Percentiles rank a stretch among this genome's conserved stretches.
Evolutionary conservation across 2,113 vertebrate species (phyloP).

Genomic region (Gymnocephalus cernua): DNA sequence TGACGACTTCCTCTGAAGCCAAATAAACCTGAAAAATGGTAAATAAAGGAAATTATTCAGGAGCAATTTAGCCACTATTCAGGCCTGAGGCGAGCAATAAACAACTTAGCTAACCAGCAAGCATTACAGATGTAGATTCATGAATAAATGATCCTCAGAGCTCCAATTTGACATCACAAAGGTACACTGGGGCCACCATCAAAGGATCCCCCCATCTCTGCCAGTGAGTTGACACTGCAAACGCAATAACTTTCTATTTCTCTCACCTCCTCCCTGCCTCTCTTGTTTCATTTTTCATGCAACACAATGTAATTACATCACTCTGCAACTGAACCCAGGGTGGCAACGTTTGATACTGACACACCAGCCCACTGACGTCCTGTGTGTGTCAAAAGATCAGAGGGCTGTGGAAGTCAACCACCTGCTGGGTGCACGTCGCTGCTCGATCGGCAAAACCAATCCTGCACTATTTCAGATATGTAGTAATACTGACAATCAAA

Average conservation of each 20-base stretch:
- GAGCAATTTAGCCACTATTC: conserved; percentile 46
- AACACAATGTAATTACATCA: conserved; percentile 74
- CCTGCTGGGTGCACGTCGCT: conserved; percentile 56
- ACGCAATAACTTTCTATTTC: conserved; percentile 62
- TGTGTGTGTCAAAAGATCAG: conserved; percentile 72
- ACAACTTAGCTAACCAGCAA: conserved; percentile 58
- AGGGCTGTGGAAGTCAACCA: conserved; percentile 57
- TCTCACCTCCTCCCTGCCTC: neutral
- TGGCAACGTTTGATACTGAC: conserved; percentile 53
- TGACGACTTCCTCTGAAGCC: conserved; percentile 23
- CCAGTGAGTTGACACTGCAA: conserved; percentile 53
- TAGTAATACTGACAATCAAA: conserved; percentile 56
- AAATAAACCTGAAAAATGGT: conserved; percentile 53
- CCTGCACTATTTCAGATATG: conserved; percentile 32
- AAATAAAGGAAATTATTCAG: conserved; percentile 59
- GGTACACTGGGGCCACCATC: conserved; percentile 56
- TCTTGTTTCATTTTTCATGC: conserved; percentile 63
- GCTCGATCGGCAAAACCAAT: conserved; percentile 59
- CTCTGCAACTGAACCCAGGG: conserved; percentile 33
- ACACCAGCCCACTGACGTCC: conserved; percentile 56
- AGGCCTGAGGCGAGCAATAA: conserved; percentile 66
- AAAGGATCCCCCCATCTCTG: conserved; percentile 60
- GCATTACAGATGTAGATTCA: conserved; percentile 59
- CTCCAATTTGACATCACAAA: conserved; percentile 71
- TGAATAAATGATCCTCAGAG: conserved; percentile 74